Evolutionary conservation across 2,797 vertebrate genomes (phyloP).

Genomic region (Diceros bicornis): DNA sequence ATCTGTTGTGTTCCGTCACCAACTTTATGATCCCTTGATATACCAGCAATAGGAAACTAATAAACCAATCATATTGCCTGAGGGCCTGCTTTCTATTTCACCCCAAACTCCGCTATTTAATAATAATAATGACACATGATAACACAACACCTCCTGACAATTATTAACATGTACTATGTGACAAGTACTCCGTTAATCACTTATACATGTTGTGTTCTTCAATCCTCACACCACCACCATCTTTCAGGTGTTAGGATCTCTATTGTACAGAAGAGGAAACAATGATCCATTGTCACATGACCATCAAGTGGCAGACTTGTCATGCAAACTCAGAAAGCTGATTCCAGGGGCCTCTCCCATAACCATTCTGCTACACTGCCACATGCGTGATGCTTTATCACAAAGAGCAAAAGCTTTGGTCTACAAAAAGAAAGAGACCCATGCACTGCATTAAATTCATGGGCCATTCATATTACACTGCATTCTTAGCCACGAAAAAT

Average conservation of each 20-base stretch:
- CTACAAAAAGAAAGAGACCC: background rate
- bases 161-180: too few species aligned
- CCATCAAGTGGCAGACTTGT: background rate
- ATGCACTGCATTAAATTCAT: background rate
- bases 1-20: background rate
- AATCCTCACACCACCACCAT: background rate
- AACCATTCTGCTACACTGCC: background rate
- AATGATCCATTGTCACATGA: background rate
- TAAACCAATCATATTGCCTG: background rate
- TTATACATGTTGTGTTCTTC: rapidly evolving
- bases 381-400: background rate
- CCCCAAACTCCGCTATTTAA: background rate
- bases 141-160: background rate
- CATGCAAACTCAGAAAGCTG: background rate
- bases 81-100: background rate
- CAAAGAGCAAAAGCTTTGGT: background rate
- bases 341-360: background rate
- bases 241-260: background rate
- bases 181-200: background rate
- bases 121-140: background rate
- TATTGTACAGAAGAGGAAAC: rapidly evolving
- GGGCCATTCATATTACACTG: background rate
- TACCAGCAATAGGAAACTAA: background rate
- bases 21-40: background rate
- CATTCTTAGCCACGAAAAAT: background rate